These are phyloP conservation scores for Aphelenchoides avenae DNA, from an alignment of 1,140 invertebrate genomes.

Conservation along the genomic window DNA sequence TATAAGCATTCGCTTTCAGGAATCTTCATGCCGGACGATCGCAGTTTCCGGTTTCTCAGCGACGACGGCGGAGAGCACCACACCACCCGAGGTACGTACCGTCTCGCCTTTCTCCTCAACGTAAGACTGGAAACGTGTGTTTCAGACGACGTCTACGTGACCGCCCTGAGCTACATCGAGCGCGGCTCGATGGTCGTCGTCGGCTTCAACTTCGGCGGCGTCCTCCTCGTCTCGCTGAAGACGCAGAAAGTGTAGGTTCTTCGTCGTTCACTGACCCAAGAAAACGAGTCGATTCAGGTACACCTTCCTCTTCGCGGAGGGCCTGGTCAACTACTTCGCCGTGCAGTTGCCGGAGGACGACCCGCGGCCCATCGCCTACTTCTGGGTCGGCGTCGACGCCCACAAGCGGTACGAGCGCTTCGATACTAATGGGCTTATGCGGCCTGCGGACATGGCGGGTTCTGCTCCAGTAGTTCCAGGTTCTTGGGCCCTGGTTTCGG, in stretches of 20 bases:
- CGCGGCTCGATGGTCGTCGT: constrained; percentile 14
- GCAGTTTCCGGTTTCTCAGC: too few relatives aligned
- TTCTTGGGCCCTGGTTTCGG: too few relatives aligned
- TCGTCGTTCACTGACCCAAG: background rate
- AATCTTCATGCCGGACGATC: too few relatives aligned
- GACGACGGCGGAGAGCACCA: too few relatives aligned
- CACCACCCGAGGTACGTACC: too few relatives aligned
- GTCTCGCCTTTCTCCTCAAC: too few relatives aligned
- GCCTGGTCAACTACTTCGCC: constrained; percentile 24
- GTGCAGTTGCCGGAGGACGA: constrained; percentile 34
- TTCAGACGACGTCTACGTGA: constrained; percentile 28
- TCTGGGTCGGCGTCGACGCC: constrained; percentile 25
- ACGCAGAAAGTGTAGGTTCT: constrained; percentile 27
- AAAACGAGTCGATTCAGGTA: background rate
- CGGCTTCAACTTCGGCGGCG: constrained; percentile 31
- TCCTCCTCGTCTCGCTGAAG: constrained; percentile 17
- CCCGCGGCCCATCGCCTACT: constrained; percentile 21
- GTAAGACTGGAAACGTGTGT: too few relatives aligned
- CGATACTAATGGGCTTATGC: too few relatives aligned
- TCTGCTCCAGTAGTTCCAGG: too few relatives aligned
- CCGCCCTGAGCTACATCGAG: constrained; percentile 24
- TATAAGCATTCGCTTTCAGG: too few relatives aligned
- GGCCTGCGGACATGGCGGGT: too few relatives aligned
- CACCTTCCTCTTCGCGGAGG: constrained; percentile 11
- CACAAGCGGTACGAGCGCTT: too few relatives aligned